Base-by-base conservation (phyloP, 2,113 vertebrate genomes). In the Sardina pilchardus region DNA sequence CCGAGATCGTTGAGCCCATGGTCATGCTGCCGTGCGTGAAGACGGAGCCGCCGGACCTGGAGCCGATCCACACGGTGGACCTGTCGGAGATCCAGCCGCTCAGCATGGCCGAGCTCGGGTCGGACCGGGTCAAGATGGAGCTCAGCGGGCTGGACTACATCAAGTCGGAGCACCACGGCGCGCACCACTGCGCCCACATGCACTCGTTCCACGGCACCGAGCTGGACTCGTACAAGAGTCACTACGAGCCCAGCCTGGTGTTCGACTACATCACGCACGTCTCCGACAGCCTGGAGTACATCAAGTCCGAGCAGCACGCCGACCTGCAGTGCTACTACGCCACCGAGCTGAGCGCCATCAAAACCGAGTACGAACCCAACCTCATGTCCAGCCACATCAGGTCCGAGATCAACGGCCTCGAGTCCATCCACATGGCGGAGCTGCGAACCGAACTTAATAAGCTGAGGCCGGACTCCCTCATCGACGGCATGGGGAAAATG, bases 361-460 rank as follows among this genome's bases (percentile, higher is more conserved):
- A 93, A 86, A 85, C 90, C 0, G 94, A 94, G 86, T 95, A 94
- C 86, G 95, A 94, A 8, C 80, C 92, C 42, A 88, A 88, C 89
- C 36, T 87, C 71, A 89, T 92, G 83, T 90, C 93, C 3, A 44
- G 88, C 24, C 93, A 92, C 89, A 89, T 94, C 39, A 90, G 85
- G 71, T 90, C 90, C 0, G 92, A 93, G 81, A 89, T 91, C 86
- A 94, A 94, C 59, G 89, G 90, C 43, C 91, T 96, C n/a, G 95
- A 96, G 93, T 96, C 95, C 83, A 96, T 95, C 89, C 95, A 95
- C 90, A 95, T 96, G 95, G 95, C 95, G 0, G 95, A 96, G 90
- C 93, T 96, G 1, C 94, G 95, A 75, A 92, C 93, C 0, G 95
- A 96, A 88, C 93, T 96, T 80, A 94, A 96, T 89, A 96, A 96